A percentile compares a stretch with the other conserved stretches of the same genome.
These are phyloP conservation scores for Tachuris rubrigastra DNA, from an alignment of 2,113 vertebrate species.

Conservation along the genomic window DNA sequence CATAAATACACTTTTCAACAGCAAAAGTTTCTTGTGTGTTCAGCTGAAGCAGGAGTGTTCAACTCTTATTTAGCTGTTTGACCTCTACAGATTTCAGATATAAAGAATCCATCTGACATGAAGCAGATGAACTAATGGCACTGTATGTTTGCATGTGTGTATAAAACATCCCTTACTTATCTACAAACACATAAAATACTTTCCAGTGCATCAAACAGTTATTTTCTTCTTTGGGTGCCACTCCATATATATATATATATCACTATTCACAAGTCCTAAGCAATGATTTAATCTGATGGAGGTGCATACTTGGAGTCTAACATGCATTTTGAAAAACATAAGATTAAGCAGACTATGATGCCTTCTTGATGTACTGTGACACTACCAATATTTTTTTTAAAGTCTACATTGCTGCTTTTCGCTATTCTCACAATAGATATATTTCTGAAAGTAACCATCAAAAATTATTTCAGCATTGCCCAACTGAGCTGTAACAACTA, in stretches of 20 bases:
- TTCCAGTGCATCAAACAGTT: neutral
- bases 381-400: neutral
- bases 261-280: neutral
- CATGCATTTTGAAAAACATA: neutral
- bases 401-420: neutral
- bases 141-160: neutral
- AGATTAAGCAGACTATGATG: neutral
- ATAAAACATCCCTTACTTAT: neutral
- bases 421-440: neutral
- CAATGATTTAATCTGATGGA: neutral
- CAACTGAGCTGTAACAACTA: neutral
- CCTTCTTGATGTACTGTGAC: neutral
- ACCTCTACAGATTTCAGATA: neutral
- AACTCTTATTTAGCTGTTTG: neutral
- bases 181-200: neutral
- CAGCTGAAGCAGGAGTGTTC: neutral
- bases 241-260: neutral
- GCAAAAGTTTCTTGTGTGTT: neutral
- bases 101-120: neutral
- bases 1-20: neutral
- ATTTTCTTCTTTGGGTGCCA: neutral
- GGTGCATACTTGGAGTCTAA: neutral
- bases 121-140: neutral
- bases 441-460: neutral
- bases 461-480: neutral